Evolutionary conservation across 2,113 vertebrate species (phyloP), one percentile per base, ranked within the genome.

Genomic region (Elephantulus edwardii): DNA sequence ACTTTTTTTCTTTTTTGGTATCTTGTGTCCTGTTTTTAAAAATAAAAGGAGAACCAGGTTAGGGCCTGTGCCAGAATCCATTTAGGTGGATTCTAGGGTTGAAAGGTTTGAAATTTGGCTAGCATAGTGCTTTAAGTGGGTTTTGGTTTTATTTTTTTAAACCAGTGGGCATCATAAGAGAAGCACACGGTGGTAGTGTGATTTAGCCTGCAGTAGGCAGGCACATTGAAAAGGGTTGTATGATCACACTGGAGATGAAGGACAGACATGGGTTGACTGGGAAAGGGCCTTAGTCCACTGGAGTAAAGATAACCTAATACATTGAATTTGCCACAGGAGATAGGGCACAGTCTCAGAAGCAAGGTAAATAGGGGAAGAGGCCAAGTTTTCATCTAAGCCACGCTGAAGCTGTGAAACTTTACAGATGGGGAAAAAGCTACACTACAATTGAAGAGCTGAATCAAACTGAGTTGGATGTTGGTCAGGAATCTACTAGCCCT

Each of bases 401-500:
- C 90, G 88, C 44, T 90, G 95, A 96, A 95, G 83, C 95, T 96
- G 93, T 64, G 94, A 4, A 93, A 91, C 72, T 91, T 95, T 94
- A 62, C 91, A 95, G 80, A 84, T 91, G 91, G 74, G 80, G 90
- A 90, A 80, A 92, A 78, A 80, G 74, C 66, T 90, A 95, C 96
- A 96, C 95, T 97, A 97, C 95, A 96, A 89, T 96, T 92, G 93
- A 88, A 90, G 91, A 95, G 68, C 86, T 84, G 58, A 92, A 88
- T 77, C 76, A 14, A 90, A 74, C 48, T 72, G 78, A 60, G n/a
- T 75, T 93, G 88, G 91, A 88, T 91, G 78, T 92, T 96, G 91
- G 38, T 80, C 91, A 58, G n/a, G 82, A 96, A 83, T 74, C 90
- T 93, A 22, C 78, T 74, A 94, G 85, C 88, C 80, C 90, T 93